These are phyloP conservation scores for Leptoteleia sp. DNA, from an alignment of 1,140 invertebrate species.

Conservation along the genomic window DNA sequence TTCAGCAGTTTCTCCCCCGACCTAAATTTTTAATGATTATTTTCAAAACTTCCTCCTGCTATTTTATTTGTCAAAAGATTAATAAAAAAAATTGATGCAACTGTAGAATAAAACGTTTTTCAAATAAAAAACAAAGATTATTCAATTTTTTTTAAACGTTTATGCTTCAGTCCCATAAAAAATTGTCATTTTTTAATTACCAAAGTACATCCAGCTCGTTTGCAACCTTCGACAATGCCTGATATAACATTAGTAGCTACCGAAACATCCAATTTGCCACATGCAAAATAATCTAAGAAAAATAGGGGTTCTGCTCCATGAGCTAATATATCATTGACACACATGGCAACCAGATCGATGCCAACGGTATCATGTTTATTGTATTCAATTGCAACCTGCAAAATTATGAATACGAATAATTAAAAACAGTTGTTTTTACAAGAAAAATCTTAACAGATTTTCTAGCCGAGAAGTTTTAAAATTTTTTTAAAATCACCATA, in stretches of 20 bases:
- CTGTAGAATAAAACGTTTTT: background rate
- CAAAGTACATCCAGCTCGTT: slow-evolving; percentile 91
- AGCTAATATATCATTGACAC: slow-evolving; percentile 97
- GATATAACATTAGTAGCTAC: slow-evolving; percentile 89
- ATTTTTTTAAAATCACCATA: too few relatives aligned
- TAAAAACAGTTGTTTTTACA: too few relatives aligned
- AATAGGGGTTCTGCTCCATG: slow-evolving; percentile 97
- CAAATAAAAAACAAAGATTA: background rate
- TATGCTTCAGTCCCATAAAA: too few relatives aligned
- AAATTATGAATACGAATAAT: too few relatives aligned
- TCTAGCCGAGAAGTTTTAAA: too few relatives aligned
- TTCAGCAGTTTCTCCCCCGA: slow-evolving; percentile 97
- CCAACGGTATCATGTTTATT: slow-evolving; percentile 93
- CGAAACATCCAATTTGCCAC: slow-evolving; percentile 90
- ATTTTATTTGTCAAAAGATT: too few relatives aligned
- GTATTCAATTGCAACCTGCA: slow-evolving; percentile 90
- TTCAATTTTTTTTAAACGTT: background rate
- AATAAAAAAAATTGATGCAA: too few relatives aligned
- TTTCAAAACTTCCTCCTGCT: too few relatives aligned
- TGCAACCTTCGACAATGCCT: slow-evolving; percentile 94
- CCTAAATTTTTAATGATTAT: slow-evolving; percentile 44
- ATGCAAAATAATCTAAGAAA: slow-evolving; percentile 98
- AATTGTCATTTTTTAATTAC: too few relatives aligned
- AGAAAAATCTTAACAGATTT: too few relatives aligned
- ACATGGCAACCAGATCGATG: slow-evolving; percentile 98